phyloP scores from a whole-genome alignment of 1,140 invertebrate species.

The Coenobita brevimanus region DNA sequence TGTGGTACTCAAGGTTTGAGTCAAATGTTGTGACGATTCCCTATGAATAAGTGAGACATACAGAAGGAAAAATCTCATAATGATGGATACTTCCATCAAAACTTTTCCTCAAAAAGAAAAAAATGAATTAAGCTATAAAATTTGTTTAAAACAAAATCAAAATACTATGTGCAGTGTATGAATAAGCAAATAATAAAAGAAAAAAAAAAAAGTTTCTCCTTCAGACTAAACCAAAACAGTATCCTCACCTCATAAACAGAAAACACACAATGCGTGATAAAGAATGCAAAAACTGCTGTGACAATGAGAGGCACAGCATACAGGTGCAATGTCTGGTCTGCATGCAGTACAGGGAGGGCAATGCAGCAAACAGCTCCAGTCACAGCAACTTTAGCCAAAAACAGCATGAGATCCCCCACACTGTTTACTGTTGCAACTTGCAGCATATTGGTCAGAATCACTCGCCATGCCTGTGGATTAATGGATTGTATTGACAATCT shows the following conservation, averaged over 20 bases:
- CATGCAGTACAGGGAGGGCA: conserved; percentile 63
- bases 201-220: neutral
- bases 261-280: conserved; percentile 93
- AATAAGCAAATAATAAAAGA: neutral
- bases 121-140: too few species aligned
- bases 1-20: too few species aligned
- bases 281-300: conserved; percentile 77
- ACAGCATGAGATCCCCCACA: conserved; percentile 89
- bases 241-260: conserved; percentile 82
- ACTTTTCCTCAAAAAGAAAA: too few species aligned
- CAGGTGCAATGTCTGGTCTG: conserved; percentile 78
- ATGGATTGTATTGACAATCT: too few species aligned
- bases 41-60: too few species aligned
- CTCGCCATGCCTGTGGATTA: conserved; percentile 59
- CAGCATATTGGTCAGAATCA: conserved; percentile 71
- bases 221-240: neutral
- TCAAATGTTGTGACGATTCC: too few species aligned
- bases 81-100: too few species aligned
- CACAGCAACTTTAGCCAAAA: conserved; percentile 90
- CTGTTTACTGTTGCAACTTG: conserved; percentile 92
- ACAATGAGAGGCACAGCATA: conserved; percentile 74
- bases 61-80: too few species aligned
- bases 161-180: too few species aligned
- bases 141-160: neutral
- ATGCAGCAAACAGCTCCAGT: conserved; percentile 73